Conservation (phyloP, 2,797 vertebrate genomes). For the Telmatherina bonti region DNA sequence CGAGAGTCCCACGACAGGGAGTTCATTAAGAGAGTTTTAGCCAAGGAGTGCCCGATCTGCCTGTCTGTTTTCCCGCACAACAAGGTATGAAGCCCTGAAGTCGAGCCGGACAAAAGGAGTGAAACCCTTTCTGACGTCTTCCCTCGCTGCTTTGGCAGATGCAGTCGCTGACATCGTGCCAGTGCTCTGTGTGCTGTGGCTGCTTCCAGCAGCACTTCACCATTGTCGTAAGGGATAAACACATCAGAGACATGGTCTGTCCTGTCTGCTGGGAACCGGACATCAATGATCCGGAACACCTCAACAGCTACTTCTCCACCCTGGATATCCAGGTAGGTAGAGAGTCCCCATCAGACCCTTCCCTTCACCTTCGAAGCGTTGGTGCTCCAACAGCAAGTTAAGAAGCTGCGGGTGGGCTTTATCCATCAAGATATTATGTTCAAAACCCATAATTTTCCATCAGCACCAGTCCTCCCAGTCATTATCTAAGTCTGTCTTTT, state of each 20-base stretch:
- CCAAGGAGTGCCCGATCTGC: constrained; percentile 91
- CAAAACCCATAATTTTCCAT: too few species aligned
- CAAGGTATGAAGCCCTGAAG: constrained; percentile 73
- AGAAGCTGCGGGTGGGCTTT: too few species aligned
- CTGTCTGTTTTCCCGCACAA: constrained; percentile 88
- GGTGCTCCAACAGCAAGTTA: too few species aligned
- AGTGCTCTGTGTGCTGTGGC: constrained; percentile 89
- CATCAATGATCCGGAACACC: constrained; percentile 86
- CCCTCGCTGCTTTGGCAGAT: constrained; percentile 78
- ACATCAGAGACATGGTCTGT: constrained; percentile 91
- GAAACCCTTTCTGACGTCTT: background rate
- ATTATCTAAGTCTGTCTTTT: too few species aligned
- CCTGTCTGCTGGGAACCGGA: constrained; percentile 86
- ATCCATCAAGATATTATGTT: too few species aligned
- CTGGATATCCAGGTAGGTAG: constrained; percentile 93
- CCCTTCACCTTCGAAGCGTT: too few species aligned
- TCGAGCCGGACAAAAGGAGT: background rate
- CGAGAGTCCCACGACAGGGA: constrained; percentile 89
- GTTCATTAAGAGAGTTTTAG: constrained; percentile 88
- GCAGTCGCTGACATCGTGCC: constrained; percentile 90
- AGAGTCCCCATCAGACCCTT: too few species aligned
- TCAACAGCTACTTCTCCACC: constrained; percentile 89
- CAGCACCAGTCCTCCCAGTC: too few species aligned
- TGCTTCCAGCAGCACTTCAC: constrained; percentile 90
- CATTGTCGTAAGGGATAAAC: constrained; percentile 86